These are phyloP conservation scores for Drosophila asahinai DNA, from an alignment of 1,140 invertebrate species.

Conservation along the genomic window DNA sequence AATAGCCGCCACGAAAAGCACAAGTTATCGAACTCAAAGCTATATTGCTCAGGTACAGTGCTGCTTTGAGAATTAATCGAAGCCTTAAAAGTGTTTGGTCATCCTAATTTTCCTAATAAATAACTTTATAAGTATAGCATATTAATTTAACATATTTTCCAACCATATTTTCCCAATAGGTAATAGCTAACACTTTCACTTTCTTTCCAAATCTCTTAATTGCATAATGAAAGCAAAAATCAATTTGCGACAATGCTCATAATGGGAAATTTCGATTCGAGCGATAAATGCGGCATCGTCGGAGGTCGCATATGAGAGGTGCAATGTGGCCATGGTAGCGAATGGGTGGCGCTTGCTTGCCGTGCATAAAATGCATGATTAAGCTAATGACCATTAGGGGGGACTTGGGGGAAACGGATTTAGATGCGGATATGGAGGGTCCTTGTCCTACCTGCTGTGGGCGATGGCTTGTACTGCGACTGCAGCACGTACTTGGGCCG, in stretches of 20 bases:
- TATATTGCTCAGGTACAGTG: no score
- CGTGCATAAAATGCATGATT: slow-evolving; percentile 35
- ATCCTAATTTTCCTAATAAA: not conserved
- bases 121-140: no score
- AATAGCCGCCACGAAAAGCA: no score
- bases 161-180: no score
- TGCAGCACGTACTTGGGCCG: slow-evolving; percentile 83
- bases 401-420: slow-evolving; percentile 5
- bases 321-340: slow-evolving; percentile 21
- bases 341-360: slow-evolving; percentile 12
- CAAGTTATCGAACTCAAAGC: no score
- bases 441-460: slow-evolving; percentile 53
- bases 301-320: not conserved
- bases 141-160: not conserved
- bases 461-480: slow-evolving; percentile 76
- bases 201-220: not conserved
- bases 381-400: slow-evolving; percentile 25
- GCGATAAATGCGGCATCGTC: not conserved
- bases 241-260: slow-evolving; percentile 11
- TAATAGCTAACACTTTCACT: no score
- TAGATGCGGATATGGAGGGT: not conserved
- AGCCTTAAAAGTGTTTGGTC: not conserved
- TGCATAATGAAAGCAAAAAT: not conserved
- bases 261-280: slow-evolving; percentile 7
- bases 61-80: not conserved